Evolutionary conservation across 2,888 invertebrate species (phyloP), one percentile per base, ranked within the genome.

Genomic region (Archips xylosteana): DNA sequence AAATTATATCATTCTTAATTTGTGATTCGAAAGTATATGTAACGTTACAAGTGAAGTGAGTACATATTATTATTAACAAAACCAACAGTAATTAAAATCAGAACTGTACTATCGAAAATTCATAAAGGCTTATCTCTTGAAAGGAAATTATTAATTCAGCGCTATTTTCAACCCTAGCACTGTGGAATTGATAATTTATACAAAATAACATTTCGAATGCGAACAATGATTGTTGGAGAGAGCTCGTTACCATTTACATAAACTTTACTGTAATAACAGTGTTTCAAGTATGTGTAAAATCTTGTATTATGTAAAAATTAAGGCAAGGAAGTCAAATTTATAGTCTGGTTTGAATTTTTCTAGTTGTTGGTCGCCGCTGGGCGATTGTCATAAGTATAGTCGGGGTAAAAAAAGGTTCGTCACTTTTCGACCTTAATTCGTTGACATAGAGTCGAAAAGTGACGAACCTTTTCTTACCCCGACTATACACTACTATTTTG

Each of bases 151-250:
- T 32, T 70, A 36, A 63, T 70, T 63, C 62, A 54, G 45, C n/a
- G 45, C 59, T 47, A 68, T 60, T 70, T 68, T 70, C 54, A 62
- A n/a, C 62, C 15, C 62, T 34, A 54, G 34, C 63, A 54, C 47
- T 47, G 45, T 12, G 15, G 57, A 54, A 70, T 63, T 57, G 70
- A 70, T 63, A 63, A 70, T 70, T 45, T 45, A 57, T 57, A 70
- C 63, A 57, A 57, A 63, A 70, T 70, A 63, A 63, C 54, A 63
- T 57, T 63, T 57, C 45, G 15, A 15, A 4, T 39, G 32, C 34
- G 12, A 65, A 39, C 36, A 10, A 6, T 23, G 47, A 71, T 36
- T 59, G 47, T 49, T 23, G 32, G 39, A 12, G 39, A 15, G 59
- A 49, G 59, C 64, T 64, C 39, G 64, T 71, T 65, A 59, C 12